Percentiles rank a stretch among this genome's conserved stretches.
Evolutionary conservation across 2,797 vertebrate species (phyloP).

Genomic region (Harpagifer antarcticus): DNA sequence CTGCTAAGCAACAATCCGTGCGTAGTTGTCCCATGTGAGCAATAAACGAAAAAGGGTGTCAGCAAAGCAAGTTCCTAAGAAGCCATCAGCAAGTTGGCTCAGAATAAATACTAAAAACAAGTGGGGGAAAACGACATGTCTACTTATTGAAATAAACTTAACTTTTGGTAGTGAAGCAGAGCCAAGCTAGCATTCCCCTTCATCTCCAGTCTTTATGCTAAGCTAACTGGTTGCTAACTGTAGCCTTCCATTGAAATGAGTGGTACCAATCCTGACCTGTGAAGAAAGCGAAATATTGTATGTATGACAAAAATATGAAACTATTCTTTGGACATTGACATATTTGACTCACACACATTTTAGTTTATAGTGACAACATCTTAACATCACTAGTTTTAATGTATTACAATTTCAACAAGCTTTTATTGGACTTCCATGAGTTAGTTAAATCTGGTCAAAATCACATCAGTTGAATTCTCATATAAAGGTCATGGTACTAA

Average conservation of each 20-base stretch:
- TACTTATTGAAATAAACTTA: too few species aligned
- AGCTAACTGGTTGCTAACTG: neutral
- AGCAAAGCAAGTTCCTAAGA: neutral
- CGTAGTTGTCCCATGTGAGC: conserved; percentile 44
- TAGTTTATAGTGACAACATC: neutral
- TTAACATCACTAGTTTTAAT: neutral
- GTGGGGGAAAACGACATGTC: too few species aligned
- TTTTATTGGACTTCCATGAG: neutral
- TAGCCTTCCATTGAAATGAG: neutral
- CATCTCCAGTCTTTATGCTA: conserved; percentile 3
- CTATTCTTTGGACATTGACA: neutral
- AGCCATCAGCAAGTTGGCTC: neutral
- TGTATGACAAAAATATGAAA: neutral
- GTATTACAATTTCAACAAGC: neutral
- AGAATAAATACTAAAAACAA: neutral
- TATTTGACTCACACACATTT: neutral
- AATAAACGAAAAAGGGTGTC: conserved; percentile 28
- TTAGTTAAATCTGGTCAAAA: neutral
- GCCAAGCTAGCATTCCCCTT: neutral
- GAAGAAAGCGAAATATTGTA: neutral
- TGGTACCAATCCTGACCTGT: neutral
- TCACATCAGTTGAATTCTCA: neutral
- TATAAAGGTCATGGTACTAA: neutral
- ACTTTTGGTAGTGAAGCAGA: neutral
- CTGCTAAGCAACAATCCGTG: conserved; percentile 68